These are phyloP conservation scores for Acanthosepion lycidas DNA, from an alignment of 2,888 invertebrate species.

Conservation along the genomic window DNA sequence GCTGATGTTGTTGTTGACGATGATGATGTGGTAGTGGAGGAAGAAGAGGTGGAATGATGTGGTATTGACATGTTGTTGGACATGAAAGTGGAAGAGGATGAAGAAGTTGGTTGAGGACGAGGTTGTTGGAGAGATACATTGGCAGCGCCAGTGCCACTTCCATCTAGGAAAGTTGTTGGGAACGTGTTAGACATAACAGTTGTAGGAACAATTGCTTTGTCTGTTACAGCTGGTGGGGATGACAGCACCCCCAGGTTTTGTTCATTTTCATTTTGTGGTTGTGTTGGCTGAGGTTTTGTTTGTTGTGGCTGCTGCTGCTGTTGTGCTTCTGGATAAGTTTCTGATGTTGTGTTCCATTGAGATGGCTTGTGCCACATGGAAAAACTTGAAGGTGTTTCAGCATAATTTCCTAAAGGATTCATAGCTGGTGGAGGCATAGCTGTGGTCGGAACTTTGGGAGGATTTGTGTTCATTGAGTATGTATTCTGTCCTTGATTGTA, in stretches of 20 bases:
- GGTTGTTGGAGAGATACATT: conserved; percentile 36
- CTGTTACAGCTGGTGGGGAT: not conserved
- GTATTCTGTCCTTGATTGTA: conserved; percentile 39
- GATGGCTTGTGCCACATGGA: conserved; percentile 43
- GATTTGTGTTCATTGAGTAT: not conserved
- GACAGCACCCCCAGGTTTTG: not conserved
- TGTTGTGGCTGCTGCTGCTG: conserved; percentile 13
- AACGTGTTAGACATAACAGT: conserved; percentile 41
- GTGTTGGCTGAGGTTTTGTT: not conserved
- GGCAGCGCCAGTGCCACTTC: not conserved
- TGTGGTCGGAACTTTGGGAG: not conserved
- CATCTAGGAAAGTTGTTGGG: not conserved
- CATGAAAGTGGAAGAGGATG: not conserved
- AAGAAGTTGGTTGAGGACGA: not conserved
- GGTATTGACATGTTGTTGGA: not conserved
- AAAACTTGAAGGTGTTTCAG: not conserved
- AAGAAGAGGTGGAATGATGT: not conserved
- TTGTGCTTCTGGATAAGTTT: conserved; percentile 15
- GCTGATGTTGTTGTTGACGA: not conserved
- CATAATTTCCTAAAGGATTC: not conserved
- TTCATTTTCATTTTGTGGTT: not conserved
- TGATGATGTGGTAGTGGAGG: not conserved
- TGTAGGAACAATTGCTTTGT: conserved; percentile 40
- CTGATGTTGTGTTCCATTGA: conserved; percentile 43
- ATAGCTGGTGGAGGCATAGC: conserved; percentile 38